Base-by-base conservation (phyloP, 2,797 vertebrate species). In the Ctenopoma multispine region DNA sequence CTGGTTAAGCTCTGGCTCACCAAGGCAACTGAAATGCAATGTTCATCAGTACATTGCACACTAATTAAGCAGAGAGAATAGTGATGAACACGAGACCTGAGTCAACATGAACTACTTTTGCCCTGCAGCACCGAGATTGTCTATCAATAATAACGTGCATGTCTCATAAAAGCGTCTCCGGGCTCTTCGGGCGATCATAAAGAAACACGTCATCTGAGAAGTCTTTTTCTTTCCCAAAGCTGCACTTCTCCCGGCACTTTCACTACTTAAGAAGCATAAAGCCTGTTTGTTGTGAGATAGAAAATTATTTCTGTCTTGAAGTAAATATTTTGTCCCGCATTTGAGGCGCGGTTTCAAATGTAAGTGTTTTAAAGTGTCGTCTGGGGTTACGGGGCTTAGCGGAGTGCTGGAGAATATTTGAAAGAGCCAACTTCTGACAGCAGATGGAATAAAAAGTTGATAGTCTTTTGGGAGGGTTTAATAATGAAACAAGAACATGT, bases 401-500 rank as follows among this genome's bases (percentile, higher is more conserved):
- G 47, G 76, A 85, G 74, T 64, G 78, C 72, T 27, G 46, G 67
- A 59, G 80, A 85, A 77, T 74, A 76, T 82, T 69, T 78, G 55
- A 86, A 81, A 80, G 69, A 76, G 64, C 50, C 64, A 83, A 85
- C 76, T 90, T 89, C 69, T 69, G 72, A 77, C 55, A 63, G 82
- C 43, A 55, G 61, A 75, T 21, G 2, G 75, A 78, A 83, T 77
- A 64, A 89, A 90, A 91, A 89, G 80, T 88, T 89, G 85, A 83
- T 83, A 82, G 84, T 87, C 89, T 85, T 54, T 79, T 77, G 90
- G 88, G 89, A 89, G 64, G 81, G 72, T 92, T 93, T 74, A 93
- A 92, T 91, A 93, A 92, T 93, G 83, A 85, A 92, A 82, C 36
- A 18, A 77, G 88, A 85, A 91, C 87, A 89, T 83, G 87, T 66